Percentiles rank a stretch among this genome's conserved stretches.
phyloP scores from a whole-genome alignment of 2,888 invertebrate species.

The Trilocha varians region DNA sequence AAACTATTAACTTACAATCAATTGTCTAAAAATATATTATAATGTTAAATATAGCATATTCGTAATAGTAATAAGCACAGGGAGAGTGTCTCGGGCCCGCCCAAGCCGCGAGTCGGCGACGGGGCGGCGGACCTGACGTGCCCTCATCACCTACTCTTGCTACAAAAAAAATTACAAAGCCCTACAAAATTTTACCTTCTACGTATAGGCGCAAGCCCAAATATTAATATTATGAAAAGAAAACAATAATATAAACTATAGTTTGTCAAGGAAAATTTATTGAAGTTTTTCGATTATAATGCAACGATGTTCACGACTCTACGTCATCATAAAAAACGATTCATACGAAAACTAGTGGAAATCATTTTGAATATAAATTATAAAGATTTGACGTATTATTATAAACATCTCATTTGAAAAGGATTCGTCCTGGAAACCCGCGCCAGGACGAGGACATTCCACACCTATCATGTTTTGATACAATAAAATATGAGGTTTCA shows the following conservation, averaged over 20 bases:
- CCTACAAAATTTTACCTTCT: conserved; percentile 31
- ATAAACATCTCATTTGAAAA: not conserved
- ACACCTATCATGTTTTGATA: not conserved
- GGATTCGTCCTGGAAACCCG: not conserved
- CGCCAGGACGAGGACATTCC: not conserved
- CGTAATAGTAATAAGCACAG: conserved; percentile 8
- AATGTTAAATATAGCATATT: conserved; percentile 19
- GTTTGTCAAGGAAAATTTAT: conserved; percentile 50
- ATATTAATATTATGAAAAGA: conserved; percentile 24
- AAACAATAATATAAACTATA: conserved; percentile 23
- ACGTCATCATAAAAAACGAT: conserved; percentile 12
- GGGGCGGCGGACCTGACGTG: conserved; percentile 38
- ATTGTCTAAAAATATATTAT: conserved; percentile 16
- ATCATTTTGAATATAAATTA: not conserved
- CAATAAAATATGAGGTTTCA: not conserved
- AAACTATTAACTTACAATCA: conserved; percentile 18
- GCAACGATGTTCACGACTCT: conserved; percentile 34
- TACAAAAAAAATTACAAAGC: conserved; percentile 39
- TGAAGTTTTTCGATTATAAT: conserved; percentile 54
- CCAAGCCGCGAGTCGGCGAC: conserved; percentile 38
- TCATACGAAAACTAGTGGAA: not conserved
- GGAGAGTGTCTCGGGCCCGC: conserved; percentile 34
- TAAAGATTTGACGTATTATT: not conserved
- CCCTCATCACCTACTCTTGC: conserved; percentile 34
- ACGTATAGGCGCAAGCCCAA: conserved; percentile 54